A percentile compares a stretch with the other conserved stretches of the same genome.
These are phyloP conservation scores for Brachionus koreanus DNA, from an alignment of 1,140 invertebrate species.

Conservation along the genomic window DNA sequence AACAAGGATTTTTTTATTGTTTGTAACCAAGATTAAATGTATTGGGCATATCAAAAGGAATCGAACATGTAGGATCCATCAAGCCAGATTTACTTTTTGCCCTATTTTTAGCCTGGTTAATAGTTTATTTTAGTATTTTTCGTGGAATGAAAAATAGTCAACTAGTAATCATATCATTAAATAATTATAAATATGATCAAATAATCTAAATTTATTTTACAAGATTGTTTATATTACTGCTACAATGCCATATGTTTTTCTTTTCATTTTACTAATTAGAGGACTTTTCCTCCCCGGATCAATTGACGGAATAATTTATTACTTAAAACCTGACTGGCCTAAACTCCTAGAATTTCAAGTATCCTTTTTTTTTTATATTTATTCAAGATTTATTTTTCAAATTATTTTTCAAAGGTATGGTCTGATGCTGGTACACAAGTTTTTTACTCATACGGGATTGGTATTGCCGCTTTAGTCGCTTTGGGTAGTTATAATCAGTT, in stretches of 20 bases:
- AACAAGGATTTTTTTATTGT: background rate
- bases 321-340: constrained; percentile 46
- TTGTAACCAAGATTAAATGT: constrained; percentile 33
- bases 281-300: constrained; percentile 73
- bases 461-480: constrained; percentile 58
- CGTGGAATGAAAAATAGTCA: constrained; percentile 54
- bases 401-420: constrained; percentile 50
- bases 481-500: constrained; percentile 52
- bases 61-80: constrained; percentile 50
- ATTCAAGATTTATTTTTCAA: background rate
- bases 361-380: background rate
- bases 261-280: constrained; percentile 58
- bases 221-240: constrained; percentile 47
- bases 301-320: constrained; percentile 46
- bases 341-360: constrained; percentile 43
- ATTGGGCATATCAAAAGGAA: constrained; percentile 45
- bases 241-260: constrained; percentile 46
- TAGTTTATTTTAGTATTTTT: constrained; percentile 52
- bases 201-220: background rate
- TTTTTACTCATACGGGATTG: constrained; percentile 59
- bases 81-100: constrained; percentile 52
- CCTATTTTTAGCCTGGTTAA: constrained; percentile 51
- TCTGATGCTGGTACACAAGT: constrained; percentile 59
- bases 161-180: constrained; percentile 48
- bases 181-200: background rate